Percentiles rank a stretch among this genome's conserved stretches.
phyloP scores from a whole-genome alignment of 2,113 vertebrate species.

The Nansenia antarctica region DNA sequence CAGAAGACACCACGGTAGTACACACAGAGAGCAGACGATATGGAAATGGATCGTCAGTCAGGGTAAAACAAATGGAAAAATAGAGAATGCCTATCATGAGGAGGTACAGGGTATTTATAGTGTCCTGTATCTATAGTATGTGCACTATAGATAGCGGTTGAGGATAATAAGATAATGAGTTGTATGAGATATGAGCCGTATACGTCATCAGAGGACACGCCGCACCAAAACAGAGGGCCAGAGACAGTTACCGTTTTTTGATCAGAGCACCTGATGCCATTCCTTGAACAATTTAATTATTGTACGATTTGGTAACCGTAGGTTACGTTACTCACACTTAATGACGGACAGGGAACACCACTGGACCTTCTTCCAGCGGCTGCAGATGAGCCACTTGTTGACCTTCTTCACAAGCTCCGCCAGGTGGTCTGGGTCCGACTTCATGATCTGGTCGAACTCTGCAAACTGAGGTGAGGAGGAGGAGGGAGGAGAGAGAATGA shows the following conservation, averaged over 20 bases:
- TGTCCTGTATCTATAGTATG: background rate
- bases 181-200: background rate
- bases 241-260: background rate
- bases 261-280: background rate
- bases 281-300: background rate
- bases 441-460: constrained; percentile 99
- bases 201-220: background rate
- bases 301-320: background rate
- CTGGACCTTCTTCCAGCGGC: constrained; percentile 98
- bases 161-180: background rate
- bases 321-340: constrained; percentile 80
- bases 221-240: background rate
- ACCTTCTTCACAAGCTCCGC: constrained; percentile 92
- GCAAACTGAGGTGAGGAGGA: constrained; percentile 80
- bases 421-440: constrained; percentile 96
- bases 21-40: background rate
- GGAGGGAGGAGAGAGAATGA: background rate
- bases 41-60: background rate
- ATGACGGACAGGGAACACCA: constrained; percentile 95
- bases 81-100: background rate
- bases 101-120: background rate
- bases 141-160: background rate
- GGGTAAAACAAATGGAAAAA: background rate
- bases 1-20: background rate
- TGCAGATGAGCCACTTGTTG: constrained; percentile 96